These are phyloP conservation scores for Shinisaurus crocodilurus DNA, from an alignment of 2,113 vertebrate genomes.

Conservation along the genomic window DNA sequence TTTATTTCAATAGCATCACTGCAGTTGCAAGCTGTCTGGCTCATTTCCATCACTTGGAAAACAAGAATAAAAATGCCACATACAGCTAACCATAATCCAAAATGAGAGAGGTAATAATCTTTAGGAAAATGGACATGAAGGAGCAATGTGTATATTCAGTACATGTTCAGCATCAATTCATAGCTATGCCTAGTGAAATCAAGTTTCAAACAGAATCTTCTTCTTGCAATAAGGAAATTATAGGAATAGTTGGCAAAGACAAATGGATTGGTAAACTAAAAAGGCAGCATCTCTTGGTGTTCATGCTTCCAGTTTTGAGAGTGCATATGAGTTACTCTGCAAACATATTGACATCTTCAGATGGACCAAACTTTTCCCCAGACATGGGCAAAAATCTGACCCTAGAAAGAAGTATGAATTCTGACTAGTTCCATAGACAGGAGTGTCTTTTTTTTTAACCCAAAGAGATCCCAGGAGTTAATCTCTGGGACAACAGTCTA, in stretches of 20 bases:
- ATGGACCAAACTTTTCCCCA: no score
- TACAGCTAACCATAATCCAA: neutral
- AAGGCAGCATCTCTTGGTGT: neutral
- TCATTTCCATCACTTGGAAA: conserved; percentile 40
- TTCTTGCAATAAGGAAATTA: neutral
- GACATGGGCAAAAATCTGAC: neutral
- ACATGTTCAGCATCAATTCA: neutral
- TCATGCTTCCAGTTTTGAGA: conserved; percentile 5
- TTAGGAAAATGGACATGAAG: neutral
- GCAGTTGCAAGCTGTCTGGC: conserved; percentile 26
- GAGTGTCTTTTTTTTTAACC: neutral
- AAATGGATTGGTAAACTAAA: neutral
- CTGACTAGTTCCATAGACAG: neutral
- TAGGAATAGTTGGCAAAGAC: fast-evolving
- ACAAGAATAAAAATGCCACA: neutral
- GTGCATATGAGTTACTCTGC: neutral
- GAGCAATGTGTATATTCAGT: neutral
- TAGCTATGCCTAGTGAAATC: neutral
- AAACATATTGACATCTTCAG: neutral
- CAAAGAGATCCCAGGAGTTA: no score
- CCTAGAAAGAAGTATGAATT: neutral
- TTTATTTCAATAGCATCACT: conserved; percentile 10
- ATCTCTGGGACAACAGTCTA: neutral
- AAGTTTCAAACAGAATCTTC: conserved; percentile 1
- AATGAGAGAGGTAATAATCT: conserved; percentile 9